Evolutionary conservation across 2,888 invertebrate species (phyloP).

Genomic region (Scelioninae gen. 1): DNA sequence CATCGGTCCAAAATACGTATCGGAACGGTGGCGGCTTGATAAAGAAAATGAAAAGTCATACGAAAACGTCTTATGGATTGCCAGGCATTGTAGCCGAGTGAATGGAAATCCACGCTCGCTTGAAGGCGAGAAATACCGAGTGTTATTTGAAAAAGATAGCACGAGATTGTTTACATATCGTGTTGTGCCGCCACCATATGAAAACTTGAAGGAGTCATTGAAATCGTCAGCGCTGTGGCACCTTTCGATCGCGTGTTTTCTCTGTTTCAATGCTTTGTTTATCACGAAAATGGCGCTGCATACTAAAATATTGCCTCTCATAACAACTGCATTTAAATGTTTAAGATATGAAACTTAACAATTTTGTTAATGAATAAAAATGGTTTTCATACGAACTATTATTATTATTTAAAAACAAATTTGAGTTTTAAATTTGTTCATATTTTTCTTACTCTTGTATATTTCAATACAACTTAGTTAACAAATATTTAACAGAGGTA

Average conservation of each 20-base stretch:
- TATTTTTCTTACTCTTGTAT: too few species aligned
- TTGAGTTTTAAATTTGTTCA: too few species aligned
- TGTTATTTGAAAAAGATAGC: slow-evolving; percentile 26
- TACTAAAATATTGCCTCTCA: not conserved
- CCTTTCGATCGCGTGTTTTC: slow-evolving; percentile 9
- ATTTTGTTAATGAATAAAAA: too few species aligned
- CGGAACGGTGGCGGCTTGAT: too few species aligned
- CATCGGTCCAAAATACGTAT: too few species aligned
- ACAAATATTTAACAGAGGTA: too few species aligned
- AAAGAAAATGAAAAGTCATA: slow-evolving; percentile 9
- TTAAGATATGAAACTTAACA: too few species aligned
- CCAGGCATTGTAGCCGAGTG: slow-evolving; percentile 9
- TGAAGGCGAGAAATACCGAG: slow-evolving; percentile 22
- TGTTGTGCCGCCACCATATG: slow-evolving; percentile 6
- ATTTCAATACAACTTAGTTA: too few species aligned
- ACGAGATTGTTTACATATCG: slow-evolving; percentile 26
- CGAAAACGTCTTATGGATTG: slow-evolving; percentile 9
- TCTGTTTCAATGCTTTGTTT: not conserved
- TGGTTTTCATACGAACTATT: too few species aligned
- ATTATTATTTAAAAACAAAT: too few species aligned
- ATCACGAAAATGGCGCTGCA: not conserved
- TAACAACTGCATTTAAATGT: not conserved
- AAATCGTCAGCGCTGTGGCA: slow-evolving; percentile 13
- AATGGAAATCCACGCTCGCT: slow-evolving; percentile 11
- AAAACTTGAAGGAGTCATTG: slow-evolving; percentile 26